Evolutionary conservation across 2,888 invertebrate genomes (phyloP), one percentile per base, ranked within the genome.

Genomic region (Platynereis dumerilii): DNA sequence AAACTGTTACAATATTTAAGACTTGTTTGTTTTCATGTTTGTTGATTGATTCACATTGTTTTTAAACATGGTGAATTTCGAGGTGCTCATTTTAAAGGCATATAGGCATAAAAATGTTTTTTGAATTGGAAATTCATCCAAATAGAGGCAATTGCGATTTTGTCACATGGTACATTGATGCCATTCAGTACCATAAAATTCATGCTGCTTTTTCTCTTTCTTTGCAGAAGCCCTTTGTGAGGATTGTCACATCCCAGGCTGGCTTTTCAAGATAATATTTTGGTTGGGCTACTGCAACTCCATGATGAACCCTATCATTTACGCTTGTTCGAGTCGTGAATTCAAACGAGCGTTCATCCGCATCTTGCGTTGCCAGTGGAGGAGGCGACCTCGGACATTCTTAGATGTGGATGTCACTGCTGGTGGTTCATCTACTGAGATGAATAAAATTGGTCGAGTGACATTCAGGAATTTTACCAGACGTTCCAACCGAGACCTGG

Each of bases 201-300:
- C 7, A 34, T 12, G 34, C 12, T 34, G 34, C 7, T 34, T 48
- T 55, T 5, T 55, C 3, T 24, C 45, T 17, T 44, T 2, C n/a
- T 26, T 80, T 82, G 20, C 84, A 87, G 87, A 83, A 73, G 84
- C 86, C n/a, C 74, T 87, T 29, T 87, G 87, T 72, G 70, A 73
- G 1, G 63, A 89, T 76, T 66, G 76, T 58, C 24, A 66, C 26
- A 75, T 80, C 28, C 82, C 82, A 0, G 86, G 80, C 7, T 75
- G 84, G 0, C 78, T 88, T 0, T 90, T 90, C 85, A 87, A 86
- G 69, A 86, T 88, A 79, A 88, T 88, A 76, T 89, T 90, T 64
- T 90, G 90, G 90, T 85, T 90, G 1, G 90, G 90, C 0, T 90
- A 90, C 82, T 87, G 87, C 73, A 90, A 90, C 86, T 68, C 68